A percentile compares a stretch with the other conserved stretches of the same genome.
Conservation (phyloP, 2,797 vertebrate species). For the Amazona ochrocephala region DNA sequence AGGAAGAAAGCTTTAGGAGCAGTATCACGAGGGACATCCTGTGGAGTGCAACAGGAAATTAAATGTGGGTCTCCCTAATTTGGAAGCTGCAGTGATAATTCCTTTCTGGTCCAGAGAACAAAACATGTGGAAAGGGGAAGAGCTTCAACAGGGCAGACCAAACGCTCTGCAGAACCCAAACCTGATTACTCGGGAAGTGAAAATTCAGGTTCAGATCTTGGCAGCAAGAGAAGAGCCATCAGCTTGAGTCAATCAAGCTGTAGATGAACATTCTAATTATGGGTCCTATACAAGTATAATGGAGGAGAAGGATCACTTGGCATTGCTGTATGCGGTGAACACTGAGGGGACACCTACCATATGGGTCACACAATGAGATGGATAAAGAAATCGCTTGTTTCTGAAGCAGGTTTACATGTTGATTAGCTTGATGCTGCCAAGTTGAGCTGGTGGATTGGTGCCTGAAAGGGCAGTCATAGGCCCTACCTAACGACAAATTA, state of each 20-base stretch:
- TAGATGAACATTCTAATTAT: not conserved
- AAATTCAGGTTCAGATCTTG: not conserved
- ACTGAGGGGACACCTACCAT: not conserved
- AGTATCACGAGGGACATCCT: not conserved
- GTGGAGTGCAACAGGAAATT: not conserved
- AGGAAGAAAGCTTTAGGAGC: not conserved
- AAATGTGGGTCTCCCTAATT: not conserved
- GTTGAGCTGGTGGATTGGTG: not conserved
- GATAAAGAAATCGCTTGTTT: not conserved
- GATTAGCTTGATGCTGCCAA: not conserved
- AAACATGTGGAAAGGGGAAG: not conserved
- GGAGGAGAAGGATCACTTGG: not conserved
- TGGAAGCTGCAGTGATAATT: not conserved
- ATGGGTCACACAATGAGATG: rapidly evolving
- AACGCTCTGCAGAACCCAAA: not conserved
- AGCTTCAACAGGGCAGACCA: not conserved
- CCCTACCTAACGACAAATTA: not conserved
- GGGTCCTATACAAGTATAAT: not conserved
- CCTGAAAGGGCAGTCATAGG: not conserved
- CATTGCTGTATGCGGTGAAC: not conserved
- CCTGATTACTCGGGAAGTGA: not conserved
- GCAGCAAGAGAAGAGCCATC: not conserved
- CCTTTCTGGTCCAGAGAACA: not conserved
- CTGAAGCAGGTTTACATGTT: not conserved
- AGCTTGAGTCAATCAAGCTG: not conserved